Percentiles rank a stretch among this genome's conserved stretches.
Conservation (phyloP, 2,888 invertebrate species). For the Hyposoter dolosus region DNA sequence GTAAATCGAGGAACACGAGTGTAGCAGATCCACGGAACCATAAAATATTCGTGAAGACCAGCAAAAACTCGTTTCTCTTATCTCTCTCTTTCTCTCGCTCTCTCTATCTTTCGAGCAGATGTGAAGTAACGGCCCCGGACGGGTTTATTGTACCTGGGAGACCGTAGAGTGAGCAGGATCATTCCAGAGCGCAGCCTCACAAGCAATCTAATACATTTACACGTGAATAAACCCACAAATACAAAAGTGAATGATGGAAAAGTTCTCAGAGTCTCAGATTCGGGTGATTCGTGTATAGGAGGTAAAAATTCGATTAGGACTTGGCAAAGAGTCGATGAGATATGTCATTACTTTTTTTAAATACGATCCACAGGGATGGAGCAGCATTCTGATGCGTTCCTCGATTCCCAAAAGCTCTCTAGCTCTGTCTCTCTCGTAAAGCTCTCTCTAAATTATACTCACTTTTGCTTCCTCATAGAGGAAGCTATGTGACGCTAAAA, state of each 20-base stretch:
- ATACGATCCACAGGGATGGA: too few relatives aligned
- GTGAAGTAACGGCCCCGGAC: constrained; percentile 61
- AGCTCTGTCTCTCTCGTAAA: too few relatives aligned
- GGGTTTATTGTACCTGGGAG: constrained; percentile 69
- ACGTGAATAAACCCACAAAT: neutral
- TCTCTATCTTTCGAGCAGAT: constrained; percentile 34
- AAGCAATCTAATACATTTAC: constrained; percentile 9
- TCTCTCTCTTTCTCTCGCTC: constrained; percentile 45
- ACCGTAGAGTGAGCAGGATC: constrained; percentile 37
- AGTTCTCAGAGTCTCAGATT: constrained; percentile 30
- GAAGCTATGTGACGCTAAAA: too few relatives aligned
- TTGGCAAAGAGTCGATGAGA: constrained; percentile 23
- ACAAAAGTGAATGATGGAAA: neutral
- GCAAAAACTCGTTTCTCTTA: constrained; percentile 62
- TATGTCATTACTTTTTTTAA: neutral
- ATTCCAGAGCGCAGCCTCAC: constrained; percentile 18
- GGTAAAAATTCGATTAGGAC: constrained; percentile 67
- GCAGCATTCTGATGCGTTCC: too few relatives aligned
- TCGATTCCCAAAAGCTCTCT: too few relatives aligned
- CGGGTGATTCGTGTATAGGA: constrained; percentile 55
- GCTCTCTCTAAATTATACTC: too few relatives aligned
- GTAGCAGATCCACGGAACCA: constrained; percentile 43
- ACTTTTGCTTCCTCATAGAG: too few relatives aligned
- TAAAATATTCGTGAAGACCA: constrained; percentile 58
- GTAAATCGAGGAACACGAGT: constrained; percentile 38